Evolutionary conservation across 2,888 invertebrate species (phyloP).

Genomic region (Spatulosminthurus flaviceps): DNA sequence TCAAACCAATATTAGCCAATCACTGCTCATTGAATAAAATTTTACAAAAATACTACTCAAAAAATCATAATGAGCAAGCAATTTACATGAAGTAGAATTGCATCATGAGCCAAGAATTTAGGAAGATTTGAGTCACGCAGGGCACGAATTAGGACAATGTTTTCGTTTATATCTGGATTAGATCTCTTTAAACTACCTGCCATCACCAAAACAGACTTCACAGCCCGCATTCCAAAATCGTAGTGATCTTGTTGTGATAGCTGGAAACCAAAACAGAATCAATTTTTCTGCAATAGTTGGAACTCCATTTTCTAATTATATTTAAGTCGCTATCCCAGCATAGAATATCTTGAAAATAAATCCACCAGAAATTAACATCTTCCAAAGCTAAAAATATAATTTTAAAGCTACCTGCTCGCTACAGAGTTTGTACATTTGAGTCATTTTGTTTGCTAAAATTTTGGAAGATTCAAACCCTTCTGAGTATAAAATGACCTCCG

Average conservation of each 20-base stretch:
- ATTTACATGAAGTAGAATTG: slow-evolving; percentile 76
- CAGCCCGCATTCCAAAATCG: slow-evolving; percentile 93
- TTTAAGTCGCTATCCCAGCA: no score
- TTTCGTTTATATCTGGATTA: slow-evolving; percentile 84
- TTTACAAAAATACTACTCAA: no score
- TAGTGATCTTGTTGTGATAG: slow-evolving; percentile 76
- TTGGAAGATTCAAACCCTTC: slow-evolving; percentile 92
- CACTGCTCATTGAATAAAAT: no score
- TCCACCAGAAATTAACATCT: no score
- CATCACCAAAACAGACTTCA: slow-evolving; percentile 91
- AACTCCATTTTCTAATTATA: slow-evolving; percentile 10
- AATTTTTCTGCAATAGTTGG: background rate
- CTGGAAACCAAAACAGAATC: background rate
- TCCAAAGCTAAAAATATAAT: no score
- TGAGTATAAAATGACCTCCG: slow-evolving; percentile 91
- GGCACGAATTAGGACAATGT: slow-evolving; percentile 84
- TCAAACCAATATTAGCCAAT: no score
- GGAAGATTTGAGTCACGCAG: slow-evolving; percentile 89
- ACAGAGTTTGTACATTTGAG: slow-evolving; percentile 90
- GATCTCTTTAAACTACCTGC: slow-evolving; percentile 88
- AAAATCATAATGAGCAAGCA: no score
- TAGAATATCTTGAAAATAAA: no score
- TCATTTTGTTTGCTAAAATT: slow-evolving; percentile 88
- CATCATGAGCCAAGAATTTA: slow-evolving; percentile 87
- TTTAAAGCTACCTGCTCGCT: slow-evolving; percentile 77